phyloP scores from a whole-genome alignment of 2,797 vertebrate genomes.

The Mustela erminea region DNA sequence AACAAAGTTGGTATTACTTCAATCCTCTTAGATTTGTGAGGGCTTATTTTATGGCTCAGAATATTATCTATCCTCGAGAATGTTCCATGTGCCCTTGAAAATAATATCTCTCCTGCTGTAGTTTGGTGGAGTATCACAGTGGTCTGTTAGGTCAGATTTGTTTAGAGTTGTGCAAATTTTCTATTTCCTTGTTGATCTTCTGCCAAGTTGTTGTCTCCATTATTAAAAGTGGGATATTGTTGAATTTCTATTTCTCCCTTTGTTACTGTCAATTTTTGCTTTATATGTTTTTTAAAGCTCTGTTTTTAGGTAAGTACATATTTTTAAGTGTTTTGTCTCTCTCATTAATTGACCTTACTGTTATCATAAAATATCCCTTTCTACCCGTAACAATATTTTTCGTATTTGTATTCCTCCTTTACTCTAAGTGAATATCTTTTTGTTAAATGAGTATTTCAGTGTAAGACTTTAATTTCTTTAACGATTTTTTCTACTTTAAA shows the following conservation, averaged over 20 bases:
- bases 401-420: not conserved
- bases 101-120: not conserved
- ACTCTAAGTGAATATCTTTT: not conserved
- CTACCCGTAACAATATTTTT: not conserved
- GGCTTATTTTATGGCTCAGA: not conserved
- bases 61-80: not conserved
- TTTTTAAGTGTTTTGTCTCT: not conserved
- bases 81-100: not conserved
- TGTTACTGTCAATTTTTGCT: not conserved
- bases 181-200: not conserved
- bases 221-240: not conserved
- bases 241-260: not conserved
- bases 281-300: not conserved
- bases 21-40: not conserved
- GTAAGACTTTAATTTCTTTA: not conserved
- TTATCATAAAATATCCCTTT: not conserved
- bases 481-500: not conserved
- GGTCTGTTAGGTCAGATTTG: not conserved
- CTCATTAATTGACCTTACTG: not conserved
- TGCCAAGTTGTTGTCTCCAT: not conserved
- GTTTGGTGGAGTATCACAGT: not conserved
- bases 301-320: not conserved
- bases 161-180: not conserved
- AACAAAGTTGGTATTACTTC: not conserved
- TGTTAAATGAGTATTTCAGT: conserved; percentile 22